Base-by-base conservation (phyloP, 2,888 invertebrate genomes). In the Ormyrus rosae region DNA sequence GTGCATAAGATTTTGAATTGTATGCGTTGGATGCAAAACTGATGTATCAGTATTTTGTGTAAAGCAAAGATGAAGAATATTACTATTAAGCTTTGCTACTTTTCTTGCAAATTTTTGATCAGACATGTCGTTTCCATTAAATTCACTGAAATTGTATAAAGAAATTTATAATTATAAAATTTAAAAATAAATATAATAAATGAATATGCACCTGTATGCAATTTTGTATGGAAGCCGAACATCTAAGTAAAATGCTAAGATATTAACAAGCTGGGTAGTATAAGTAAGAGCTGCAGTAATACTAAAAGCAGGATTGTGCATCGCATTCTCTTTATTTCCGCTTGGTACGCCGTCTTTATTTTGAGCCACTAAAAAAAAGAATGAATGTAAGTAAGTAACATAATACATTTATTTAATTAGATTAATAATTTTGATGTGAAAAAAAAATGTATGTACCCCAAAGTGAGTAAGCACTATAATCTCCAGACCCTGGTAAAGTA, bases 231-330 rank as follows among this genome's bases (percentile, higher is more conserved):
- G 98, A 88, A 98, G 92, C 83, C 95, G 93, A 74, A 95, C 93
- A 91, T 97, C 96, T 82, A 98, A 92, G 89, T 96, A 95, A 92
- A 95, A 96, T 69, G 97, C 96, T 84, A 97, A 92, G 84, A 97
- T 92, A 88, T 95, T 94, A 65, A 96, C 93, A 85, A 98, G 92
- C 92, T 98, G 98, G 78, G 97, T 95, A 60, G 96, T 95, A 89
- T 97, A 96, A 61, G 96, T 95, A 63, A 98, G 93, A 73, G 96
- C 98, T 83, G 95, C 97, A 89, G 93, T 94, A 84, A 95, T 95
- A 83, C 94, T 94, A 87, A 94, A 95, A 63, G 95, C 94, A 84
- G 94, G 93, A 89, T 95, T 94, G 83, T 93, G 93, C 86, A 94
- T 93, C 13, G 93, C 92, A 80, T 92, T 91, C 84, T 92, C 91